Conservation (phyloP, 1,140 invertebrate species). For the Procambarus clarkii region DNA sequence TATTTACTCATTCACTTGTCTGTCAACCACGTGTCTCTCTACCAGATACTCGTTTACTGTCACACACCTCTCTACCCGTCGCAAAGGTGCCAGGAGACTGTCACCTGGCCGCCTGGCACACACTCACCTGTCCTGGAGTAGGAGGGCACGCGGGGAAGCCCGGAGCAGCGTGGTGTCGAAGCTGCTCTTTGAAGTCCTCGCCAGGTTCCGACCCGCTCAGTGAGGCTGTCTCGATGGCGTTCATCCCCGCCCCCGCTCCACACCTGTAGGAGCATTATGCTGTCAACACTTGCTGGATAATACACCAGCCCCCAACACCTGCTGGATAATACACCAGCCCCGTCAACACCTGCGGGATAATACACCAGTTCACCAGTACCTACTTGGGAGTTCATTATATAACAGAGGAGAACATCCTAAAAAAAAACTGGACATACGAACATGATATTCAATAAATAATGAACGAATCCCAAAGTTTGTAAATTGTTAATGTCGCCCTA, state of each 20-base stretch:
- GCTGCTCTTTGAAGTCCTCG: constrained; percentile 51
- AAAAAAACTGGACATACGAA: too few relatives aligned
- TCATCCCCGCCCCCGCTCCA: constrained; percentile 47
- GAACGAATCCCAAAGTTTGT: too few relatives aligned
- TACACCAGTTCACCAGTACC: too few relatives aligned
- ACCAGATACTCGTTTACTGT: neutral
- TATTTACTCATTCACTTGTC: too few relatives aligned
- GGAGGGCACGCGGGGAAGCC: constrained; percentile 52
- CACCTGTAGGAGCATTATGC: constrained; percentile 3
- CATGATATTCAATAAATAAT: too few relatives aligned
- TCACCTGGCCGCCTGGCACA: neutral
- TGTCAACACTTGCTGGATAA: neutral
- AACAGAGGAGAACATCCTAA: too few relatives aligned
- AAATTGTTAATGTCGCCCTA: too few relatives aligned
- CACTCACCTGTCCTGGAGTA: constrained; percentile 59
- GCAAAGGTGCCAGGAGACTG: neutral
- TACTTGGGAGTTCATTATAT: too few relatives aligned
- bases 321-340: too few relatives aligned
- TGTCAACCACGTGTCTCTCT: too few relatives aligned
- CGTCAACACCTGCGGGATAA: too few relatives aligned
- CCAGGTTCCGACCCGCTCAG: constrained; percentile 61
- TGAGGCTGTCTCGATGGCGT: constrained; percentile 60
- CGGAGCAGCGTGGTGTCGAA: constrained; percentile 26
- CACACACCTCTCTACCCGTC: neutral
- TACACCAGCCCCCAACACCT: neutral